A percentile compares a stretch with the other conserved stretches of the same genome.
phyloP scores from a whole-genome alignment of 2,797 vertebrate genomes.

The Apodemus agrarius region DNA sequence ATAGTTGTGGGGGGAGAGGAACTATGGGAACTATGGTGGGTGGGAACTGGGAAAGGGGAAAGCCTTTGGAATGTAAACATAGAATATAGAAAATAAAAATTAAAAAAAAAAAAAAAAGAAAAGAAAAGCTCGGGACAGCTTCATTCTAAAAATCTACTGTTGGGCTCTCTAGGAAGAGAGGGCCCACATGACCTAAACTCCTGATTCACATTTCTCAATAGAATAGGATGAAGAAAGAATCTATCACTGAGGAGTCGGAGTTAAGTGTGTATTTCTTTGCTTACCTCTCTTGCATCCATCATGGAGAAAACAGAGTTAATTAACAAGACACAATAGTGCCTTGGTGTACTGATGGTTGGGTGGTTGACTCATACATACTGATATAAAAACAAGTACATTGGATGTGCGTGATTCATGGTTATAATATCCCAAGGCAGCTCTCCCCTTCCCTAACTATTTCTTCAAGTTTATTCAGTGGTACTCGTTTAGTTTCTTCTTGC shows the following conservation, averaged over 20 bases:
- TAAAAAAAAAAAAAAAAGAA: no score
- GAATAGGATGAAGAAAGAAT: not conserved
- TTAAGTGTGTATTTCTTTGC: not conserved
- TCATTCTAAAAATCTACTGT: slow-evolving; percentile 21
- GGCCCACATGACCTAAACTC: not conserved
- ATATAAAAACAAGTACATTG: not conserved
- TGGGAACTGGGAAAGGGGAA: no score
- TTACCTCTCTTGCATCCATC: not conserved
- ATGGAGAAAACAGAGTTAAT: not conserved
- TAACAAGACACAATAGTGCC: not conserved
- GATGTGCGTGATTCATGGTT: slow-evolving; percentile 18
- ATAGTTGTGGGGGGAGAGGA: no score
- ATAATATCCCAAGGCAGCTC: not conserved
- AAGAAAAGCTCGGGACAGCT: not conserved
- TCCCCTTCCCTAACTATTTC: not conserved
- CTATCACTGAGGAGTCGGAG: not conserved
- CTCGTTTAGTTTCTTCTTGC: slow-evolving; percentile 2
- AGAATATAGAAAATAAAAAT: no score
- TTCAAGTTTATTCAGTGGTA: not conserved
- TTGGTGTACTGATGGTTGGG: not conserved
- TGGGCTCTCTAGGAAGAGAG: not conserved
- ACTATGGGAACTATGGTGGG: no score
- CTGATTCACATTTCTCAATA: not conserved
- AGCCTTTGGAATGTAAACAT: no score
- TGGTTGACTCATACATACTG: not conserved